Conservation (phyloP, 37 sponge, comb jelly and placozoan genomes). For the Cladorhizidae sp. region DNA sequence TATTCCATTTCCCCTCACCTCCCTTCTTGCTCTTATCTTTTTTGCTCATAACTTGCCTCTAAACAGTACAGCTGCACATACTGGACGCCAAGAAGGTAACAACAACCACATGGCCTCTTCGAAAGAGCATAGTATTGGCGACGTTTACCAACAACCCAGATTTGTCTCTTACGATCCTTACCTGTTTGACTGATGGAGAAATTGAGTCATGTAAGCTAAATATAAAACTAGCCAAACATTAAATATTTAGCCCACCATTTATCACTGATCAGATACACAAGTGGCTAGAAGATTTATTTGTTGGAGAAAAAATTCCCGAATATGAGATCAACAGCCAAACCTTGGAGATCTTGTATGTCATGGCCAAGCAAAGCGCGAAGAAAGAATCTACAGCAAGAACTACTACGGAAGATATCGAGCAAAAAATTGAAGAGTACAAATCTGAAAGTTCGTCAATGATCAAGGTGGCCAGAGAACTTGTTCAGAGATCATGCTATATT, state of each 20-base stretch:
- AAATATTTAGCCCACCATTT: not conserved
- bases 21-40: slow-evolving; percentile 38
- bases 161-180: too few species aligned
- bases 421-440: slow-evolving; percentile 53
- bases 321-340: slow-evolving; percentile 65
- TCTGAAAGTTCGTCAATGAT: slow-evolving; percentile 53
- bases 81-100: too few species aligned
- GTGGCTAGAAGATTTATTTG: slow-evolving; percentile 67
- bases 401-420: slow-evolving; percentile 34
- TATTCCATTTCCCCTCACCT: slow-evolving; percentile 53
- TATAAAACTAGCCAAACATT: not conserved
- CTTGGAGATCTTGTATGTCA: slow-evolving; percentile 26
- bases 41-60: slow-evolving; percentile 20
- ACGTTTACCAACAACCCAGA: too few species aligned
- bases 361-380: slow-evolving; percentile 23
- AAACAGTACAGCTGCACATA: too few species aligned
- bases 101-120: too few species aligned
- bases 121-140: too few species aligned
- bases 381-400: not conserved
- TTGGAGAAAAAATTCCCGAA: slow-evolving; percentile 49
- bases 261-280: slow-evolving; percentile 43
- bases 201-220: not conserved
- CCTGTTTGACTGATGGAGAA: too few species aligned
- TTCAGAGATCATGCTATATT: too few species aligned
- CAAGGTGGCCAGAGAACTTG: not conserved